Conservation (phyloP, 2,888 invertebrate species). For the Linyphia triangularis region DNA sequence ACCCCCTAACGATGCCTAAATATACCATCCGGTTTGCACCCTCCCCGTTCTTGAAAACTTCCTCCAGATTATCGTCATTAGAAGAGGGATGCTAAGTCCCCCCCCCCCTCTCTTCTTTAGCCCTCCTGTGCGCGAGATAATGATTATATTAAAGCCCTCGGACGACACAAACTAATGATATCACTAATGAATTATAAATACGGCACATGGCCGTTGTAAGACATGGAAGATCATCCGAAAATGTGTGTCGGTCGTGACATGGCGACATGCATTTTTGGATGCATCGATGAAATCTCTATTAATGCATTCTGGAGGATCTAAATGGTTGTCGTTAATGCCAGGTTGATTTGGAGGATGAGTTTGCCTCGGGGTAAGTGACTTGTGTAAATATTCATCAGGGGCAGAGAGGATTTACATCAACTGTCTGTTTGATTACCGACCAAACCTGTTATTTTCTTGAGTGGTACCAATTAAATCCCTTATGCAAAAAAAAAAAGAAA, state of each 20-base stretch:
- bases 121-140: slow-evolving; percentile 38
- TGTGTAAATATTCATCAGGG: background rate
- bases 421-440: background rate
- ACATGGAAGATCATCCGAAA: slow-evolving; percentile 59
- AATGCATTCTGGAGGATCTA: background rate
- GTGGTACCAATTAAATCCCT: background rate
- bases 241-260: slow-evolving; percentile 11
- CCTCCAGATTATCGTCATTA: slow-evolving; percentile 26
- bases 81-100: slow-evolving; percentile 11
- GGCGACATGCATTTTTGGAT: background rate
- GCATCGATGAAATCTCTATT: slow-evolving; percentile 32
- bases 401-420: background rate
- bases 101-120: background rate
- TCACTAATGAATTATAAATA: slow-evolving; percentile 67
- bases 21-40: slow-evolving; percentile 50
- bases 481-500: no score
- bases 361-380: background rate
- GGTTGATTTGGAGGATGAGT: no score
- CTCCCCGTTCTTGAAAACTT: slow-evolving; percentile 34
- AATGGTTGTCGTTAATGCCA: background rate
- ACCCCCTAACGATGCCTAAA: slow-evolving; percentile 68
- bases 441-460: background rate
- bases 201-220: slow-evolving; percentile 42
- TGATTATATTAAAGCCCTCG: slow-evolving; percentile 61
- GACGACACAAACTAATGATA: slow-evolving; percentile 34